Conservation (phyloP, 2,113 vertebrate genomes). For the Pardalotus punctatus region DNA sequence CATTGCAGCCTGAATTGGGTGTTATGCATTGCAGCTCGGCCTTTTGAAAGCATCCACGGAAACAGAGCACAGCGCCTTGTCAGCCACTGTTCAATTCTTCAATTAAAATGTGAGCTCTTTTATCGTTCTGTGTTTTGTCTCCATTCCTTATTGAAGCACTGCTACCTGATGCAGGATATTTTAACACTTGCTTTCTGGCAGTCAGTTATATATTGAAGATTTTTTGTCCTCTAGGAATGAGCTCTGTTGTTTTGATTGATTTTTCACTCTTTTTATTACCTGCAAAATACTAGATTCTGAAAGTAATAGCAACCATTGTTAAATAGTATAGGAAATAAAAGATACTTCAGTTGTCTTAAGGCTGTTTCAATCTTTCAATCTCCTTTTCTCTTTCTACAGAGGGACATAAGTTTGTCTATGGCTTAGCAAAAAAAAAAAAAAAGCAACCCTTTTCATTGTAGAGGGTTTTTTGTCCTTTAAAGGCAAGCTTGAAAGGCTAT, state of each 20-base stretch:
- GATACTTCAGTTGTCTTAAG: slow-evolving; percentile 52
- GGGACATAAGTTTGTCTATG: slow-evolving; percentile 19
- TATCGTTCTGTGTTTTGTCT: slow-evolving; percentile 37
- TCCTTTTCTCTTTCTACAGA: slow-evolving; percentile 21
- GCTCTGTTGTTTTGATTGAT: slow-evolving; percentile 70
- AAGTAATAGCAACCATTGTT: slow-evolving; percentile 65
- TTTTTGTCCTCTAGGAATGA: slow-evolving; percentile 64
- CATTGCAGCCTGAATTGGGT: not conserved
- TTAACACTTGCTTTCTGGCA: slow-evolving; percentile 61
- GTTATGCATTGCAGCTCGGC: not conserved
- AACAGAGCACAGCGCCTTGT: not conserved
- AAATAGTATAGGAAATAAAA: slow-evolving; percentile 66
- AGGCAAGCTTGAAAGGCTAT: slow-evolving; percentile 20
- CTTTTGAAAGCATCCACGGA: not conserved
- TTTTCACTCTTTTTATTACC: slow-evolving; percentile 70
- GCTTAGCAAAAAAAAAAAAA: not conserved
- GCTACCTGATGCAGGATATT: slow-evolving; percentile 52
- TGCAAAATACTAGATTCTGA: slow-evolving; percentile 66
- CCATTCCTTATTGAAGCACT: slow-evolving; percentile 20
- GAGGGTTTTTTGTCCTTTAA: slow-evolving; percentile 39
- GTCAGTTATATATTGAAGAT: slow-evolving; percentile 51
- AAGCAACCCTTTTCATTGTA: not conserved
- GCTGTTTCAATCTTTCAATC: slow-evolving; percentile 59
- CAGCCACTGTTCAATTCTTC: slow-evolving; percentile 17
- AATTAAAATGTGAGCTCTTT: slow-evolving; percentile 61